Evolutionary conservation across 2,888 invertebrate species (phyloP), one percentile per base, ranked within the genome.

Genomic region (Entomobrya multifasciata): DNA sequence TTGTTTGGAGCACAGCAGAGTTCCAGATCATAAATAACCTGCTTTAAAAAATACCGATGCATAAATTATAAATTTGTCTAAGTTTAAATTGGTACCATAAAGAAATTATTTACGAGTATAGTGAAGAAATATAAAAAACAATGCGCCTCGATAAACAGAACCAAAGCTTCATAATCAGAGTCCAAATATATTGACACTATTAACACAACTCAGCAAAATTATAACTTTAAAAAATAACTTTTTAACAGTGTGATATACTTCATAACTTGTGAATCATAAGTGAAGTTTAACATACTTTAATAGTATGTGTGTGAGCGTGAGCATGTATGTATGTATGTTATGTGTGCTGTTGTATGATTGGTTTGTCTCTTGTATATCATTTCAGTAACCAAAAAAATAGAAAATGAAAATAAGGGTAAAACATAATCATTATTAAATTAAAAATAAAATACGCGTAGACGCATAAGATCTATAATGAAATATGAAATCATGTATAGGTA

Each of bases 81-180:
- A n/a, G n/a, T 36, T 36, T 36, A 36, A 36, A 36, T 36, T n/a
- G 13, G 13, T 10, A 11, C 8, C 49, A 49, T 49, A 8, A 49
- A n/a, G 3, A 49, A 49, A 49, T n/a, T n/a, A n/a, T n/a, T n/a
- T n/a, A n/a, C n/a, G n/a, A n/a, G n/a, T n/a, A n/a, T n/a, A n/a
- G n/a, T n/a, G n/a, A 49, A 49, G n/a, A 49, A 49, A 15, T 25
- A 57, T 22, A 25, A 11, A 17, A 52, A 57, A 22, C 6, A 25
- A 22, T 22, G 70, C 70, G 70, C 47, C 44, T 47, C 70, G n/a
- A 10, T 30, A 13, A 74, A 72, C 49, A 74, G 74, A 74, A 74
- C 74, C 74, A 74, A 74, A 74, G 74, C 74, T 74, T 74, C 74
- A 74, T 55, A 74, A 74, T 74, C 74, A 74, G 55, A 74, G 52